Evolutionary conservation across 2,888 invertebrate species (phyloP), one percentile per base, ranked within the genome.

Genomic region (Phania funesta): DNA sequence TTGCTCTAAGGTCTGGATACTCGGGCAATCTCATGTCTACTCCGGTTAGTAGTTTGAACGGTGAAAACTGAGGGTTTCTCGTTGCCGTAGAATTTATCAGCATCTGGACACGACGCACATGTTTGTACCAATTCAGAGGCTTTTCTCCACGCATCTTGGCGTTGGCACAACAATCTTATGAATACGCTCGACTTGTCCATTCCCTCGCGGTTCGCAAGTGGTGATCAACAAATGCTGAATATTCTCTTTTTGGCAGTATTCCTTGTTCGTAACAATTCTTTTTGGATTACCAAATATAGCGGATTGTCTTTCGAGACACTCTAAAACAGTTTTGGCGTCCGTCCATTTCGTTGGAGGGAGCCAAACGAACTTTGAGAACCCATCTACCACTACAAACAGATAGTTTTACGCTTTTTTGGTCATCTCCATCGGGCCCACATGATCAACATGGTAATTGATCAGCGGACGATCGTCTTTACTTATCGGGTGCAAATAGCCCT

Each of bases 21-120:
- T 50, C 50, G 7, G 48, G 58, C 7, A 71, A 38, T 8, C 60
- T 50, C 50, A 71, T 60, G 9, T 71, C 60, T 3, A 73, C 52
- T 2, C 73, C 41, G 3, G 62, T 73, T 5, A 52, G 16, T 1
- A 73, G n/a, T 16, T 20, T 62, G 5, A 62, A 60, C 6, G 35
- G 48, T 3, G 67, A 18, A 1, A n/a, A 38, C 16, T 26, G n/a
- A 1, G 58, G 22, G 6, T 60, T 73, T 48, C 58, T 32, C 1
- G 32, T 8, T 1, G 20, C 20, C 1, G 56, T 20, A 13, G 56
- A 70, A 7, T 70, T 56, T 29, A 58, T 70, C 7, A 70, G 4
- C 22, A n/a, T n/a, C 9, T 70, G 70, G 2, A 70, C 60, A 1
- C 50, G 58, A 5, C 71, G 11, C 13, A 73, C 52, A n/a, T 62